These are phyloP conservation scores for Drosophila mulleri DNA, from an alignment of 2,888 invertebrate species.

Conservation along the genomic window DNA sequence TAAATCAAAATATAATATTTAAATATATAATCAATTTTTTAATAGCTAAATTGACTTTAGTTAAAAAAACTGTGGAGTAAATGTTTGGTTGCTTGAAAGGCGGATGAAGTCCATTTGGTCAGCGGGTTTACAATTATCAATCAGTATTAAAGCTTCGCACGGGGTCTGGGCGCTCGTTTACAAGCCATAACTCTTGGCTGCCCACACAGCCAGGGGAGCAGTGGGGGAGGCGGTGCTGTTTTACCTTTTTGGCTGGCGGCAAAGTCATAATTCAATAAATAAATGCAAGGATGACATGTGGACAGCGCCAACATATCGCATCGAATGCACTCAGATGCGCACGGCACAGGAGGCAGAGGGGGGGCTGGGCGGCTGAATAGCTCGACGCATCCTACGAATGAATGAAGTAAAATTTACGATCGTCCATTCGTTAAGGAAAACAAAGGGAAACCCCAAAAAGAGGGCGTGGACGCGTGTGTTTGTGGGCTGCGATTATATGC, in stretches of 20 bases:
- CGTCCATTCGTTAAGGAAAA: constrained; percentile 65
- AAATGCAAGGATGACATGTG: constrained; percentile 82
- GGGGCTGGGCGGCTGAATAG: constrained; percentile 18
- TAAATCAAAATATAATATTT: too few relatives aligned
- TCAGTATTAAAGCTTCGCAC: constrained; percentile 46
- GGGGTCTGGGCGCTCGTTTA: constrained; percentile 33
- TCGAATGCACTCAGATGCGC: constrained; percentile 74
- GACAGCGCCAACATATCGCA: constrained; percentile 80
- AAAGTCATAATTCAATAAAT: constrained; percentile 82
- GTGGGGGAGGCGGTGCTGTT: not conserved
- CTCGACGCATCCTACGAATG: constrained; percentile 44
- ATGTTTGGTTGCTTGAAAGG: not conserved
- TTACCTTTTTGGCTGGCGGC: constrained; percentile 34
- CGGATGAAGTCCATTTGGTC: not conserved
- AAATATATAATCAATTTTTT: too few relatives aligned
- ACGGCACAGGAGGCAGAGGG: constrained; percentile 32
- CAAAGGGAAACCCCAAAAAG: constrained; percentile 43
- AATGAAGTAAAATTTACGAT: constrained; percentile 77
- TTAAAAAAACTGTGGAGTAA: too few relatives aligned
- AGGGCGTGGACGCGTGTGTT: constrained; percentile 11
- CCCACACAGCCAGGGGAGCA: too few relatives aligned
- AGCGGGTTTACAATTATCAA: constrained; percentile 40
- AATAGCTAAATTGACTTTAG: too few relatives aligned
- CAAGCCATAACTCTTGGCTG: constrained; percentile 43
- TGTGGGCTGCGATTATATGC: constrained; percentile 67